phyloP scores from a whole-genome alignment of 2,888 invertebrate genomes.

The Platycheirus albimanus region DNA sequence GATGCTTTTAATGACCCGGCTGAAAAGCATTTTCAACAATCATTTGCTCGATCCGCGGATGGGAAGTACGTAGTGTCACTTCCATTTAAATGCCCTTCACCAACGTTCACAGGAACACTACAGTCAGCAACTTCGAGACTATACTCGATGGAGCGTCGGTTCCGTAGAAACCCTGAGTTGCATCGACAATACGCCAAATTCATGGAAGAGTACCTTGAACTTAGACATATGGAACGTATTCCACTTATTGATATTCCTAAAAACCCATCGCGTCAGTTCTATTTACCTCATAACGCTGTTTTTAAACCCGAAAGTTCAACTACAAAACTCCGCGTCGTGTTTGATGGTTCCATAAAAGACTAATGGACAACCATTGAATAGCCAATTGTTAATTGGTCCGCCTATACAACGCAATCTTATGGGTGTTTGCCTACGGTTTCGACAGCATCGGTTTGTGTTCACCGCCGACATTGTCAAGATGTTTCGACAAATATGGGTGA shows the following conservation, averaged over 20 bases:
- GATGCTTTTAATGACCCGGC: conserved; percentile 35
- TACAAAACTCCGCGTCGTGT: conserved; percentile 17
- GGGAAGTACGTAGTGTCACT: conserved; percentile 48
- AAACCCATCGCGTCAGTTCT: conserved; percentile 1
- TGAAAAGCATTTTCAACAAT: conserved; percentile 36
- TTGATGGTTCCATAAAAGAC: neutral
- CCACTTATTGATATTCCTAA: neutral
- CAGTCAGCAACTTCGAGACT: conserved; percentile 18
- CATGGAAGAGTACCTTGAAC: no score
- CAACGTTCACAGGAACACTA: conserved; percentile 32
- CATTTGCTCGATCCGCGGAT: conserved; percentile 33
- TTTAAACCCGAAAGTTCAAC: conserved; percentile 29
- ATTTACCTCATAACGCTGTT: conserved; percentile 26
- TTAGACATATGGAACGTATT: conserved; percentile 30
- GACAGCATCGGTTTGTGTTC: conserved; percentile 58
- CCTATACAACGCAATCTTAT: neutral
- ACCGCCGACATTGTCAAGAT: conserved; percentile 64
- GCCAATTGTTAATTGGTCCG: conserved; percentile 13
- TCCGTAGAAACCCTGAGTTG: conserved; percentile 17
- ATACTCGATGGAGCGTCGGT: conserved; percentile 32
- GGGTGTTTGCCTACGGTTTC: no score
- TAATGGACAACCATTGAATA: conserved; percentile 8
- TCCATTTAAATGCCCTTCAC: conserved; percentile 29
- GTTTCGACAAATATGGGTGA: conserved; percentile 69
- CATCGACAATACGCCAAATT: conserved; percentile 9